These are phyloP conservation scores for Parotocinclus haroldoi DNA, from an alignment of 2,797 vertebrate genomes.

Conservation along the genomic window DNA sequence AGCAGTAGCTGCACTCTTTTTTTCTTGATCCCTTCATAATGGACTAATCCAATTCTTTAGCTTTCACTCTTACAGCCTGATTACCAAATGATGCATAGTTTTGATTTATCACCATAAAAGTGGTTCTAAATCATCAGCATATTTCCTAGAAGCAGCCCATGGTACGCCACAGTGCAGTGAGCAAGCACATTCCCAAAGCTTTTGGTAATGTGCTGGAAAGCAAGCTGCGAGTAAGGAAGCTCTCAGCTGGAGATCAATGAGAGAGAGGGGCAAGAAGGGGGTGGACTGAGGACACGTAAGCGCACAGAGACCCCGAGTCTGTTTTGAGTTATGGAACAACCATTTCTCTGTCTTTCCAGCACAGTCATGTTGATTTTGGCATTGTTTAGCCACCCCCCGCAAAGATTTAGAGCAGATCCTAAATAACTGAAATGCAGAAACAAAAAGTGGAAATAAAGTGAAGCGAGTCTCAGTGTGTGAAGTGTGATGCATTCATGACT, in stretches of 20 bases:
- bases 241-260: constrained; percentile 31
- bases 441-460: constrained; percentile 7
- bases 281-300: constrained; percentile 17
- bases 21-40: too few relatives aligned
- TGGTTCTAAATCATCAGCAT: too few relatives aligned
- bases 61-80: too few relatives aligned
- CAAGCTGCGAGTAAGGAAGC: constrained; percentile 8
- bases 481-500: too few relatives aligned
- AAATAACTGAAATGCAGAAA: constrained; percentile 10
- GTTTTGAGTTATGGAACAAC: constrained; percentile 57
- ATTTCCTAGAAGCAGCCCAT: neutral
- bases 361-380: constrained; percentile 50
- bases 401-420: constrained; percentile 34
- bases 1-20: too few relatives aligned
- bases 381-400: constrained; percentile 24
- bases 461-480: constrained; percentile 4
- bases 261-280: neutral
- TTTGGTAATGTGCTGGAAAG: constrained; percentile 3
- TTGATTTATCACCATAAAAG: too few relatives aligned
- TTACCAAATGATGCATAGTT: too few relatives aligned
- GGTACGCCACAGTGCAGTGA: neutral
- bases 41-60: too few relatives aligned
- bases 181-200: constrained; percentile 9
- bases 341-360: constrained; percentile 51
- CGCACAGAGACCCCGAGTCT: constrained; percentile 41